phyloP scores from a whole-genome alignment of 2,888 invertebrate genomes.

The Catocala fraxini region DNA sequence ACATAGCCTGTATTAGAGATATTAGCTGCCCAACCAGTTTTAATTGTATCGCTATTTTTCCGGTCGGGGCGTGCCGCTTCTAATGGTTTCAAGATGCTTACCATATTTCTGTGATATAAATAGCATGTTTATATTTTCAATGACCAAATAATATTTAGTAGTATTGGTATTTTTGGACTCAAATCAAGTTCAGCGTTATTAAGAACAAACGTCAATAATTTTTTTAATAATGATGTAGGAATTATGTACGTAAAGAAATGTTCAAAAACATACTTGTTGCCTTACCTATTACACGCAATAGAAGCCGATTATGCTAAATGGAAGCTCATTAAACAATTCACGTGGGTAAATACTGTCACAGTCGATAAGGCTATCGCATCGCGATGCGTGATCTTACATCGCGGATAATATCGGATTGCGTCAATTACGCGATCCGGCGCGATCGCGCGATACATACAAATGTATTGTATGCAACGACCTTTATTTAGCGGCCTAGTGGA shows the following conservation, averaged over 20 bases:
- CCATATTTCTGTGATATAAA: background rate
- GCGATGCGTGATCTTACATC: conserved; percentile 79
- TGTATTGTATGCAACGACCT: conserved; percentile 78
- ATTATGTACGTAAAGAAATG: conserved; percentile 1
- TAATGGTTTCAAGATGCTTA: conserved; percentile 16
- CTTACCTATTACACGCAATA: conserved; percentile 36
- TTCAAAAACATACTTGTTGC: background rate
- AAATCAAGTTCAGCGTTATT: background rate
- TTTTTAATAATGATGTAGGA: background rate
- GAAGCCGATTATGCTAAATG: conserved; percentile 76
- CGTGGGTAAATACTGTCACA: conserved; percentile 76
- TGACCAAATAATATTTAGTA: no score
- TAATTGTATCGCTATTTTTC: conserved; percentile 48
- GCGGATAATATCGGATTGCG: conserved; percentile 83
- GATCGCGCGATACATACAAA: conserved; percentile 83
- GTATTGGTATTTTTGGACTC: background rate
- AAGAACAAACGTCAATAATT: background rate
- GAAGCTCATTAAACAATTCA: conserved; percentile 76
- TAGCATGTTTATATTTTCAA: background rate
- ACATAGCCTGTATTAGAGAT: conserved; percentile 56
- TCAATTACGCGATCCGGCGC: conserved; percentile 83
- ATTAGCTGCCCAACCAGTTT: conserved; percentile 57
- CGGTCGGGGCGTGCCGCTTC: conserved; percentile 35
- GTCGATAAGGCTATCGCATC: conserved; percentile 79
- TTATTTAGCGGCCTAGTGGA: conserved; percentile 59